Evolutionary conservation across 2,113 vertebrate genomes (phyloP).

Genomic region (Forbesichthys agassizii): DNA sequence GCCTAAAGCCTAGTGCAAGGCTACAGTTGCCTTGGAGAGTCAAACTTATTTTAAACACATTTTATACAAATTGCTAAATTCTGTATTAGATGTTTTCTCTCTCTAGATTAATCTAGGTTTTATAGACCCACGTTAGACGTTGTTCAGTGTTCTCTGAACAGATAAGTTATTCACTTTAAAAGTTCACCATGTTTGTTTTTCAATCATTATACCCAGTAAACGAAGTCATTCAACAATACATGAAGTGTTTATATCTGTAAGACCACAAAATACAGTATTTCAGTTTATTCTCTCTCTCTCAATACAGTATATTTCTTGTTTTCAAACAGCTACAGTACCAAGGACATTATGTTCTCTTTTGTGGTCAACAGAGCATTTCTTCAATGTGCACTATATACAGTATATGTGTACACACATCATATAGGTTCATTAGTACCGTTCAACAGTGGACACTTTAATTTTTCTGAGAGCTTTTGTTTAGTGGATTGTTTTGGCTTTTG

Average conservation of each 20-base stretch:
- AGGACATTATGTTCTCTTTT: slow-evolving; percentile 25
- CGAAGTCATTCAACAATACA: slow-evolving; percentile 21
- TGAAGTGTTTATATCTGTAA: slow-evolving; percentile 18
- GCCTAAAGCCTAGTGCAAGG: slow-evolving; percentile 10
- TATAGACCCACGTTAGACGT: slow-evolving; percentile 27
- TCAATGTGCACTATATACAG: slow-evolving; percentile 27
- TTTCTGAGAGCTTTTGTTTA: slow-evolving; percentile 51
- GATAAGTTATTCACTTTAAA: slow-evolving; percentile 45
- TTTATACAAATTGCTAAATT: slow-evolving; percentile 4
- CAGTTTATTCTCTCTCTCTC: slow-evolving; percentile 17
- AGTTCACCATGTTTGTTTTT: slow-evolving; percentile 17
- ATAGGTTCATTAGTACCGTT: slow-evolving; percentile 35
- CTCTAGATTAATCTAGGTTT: background rate
- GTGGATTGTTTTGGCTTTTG: slow-evolving; percentile 41
- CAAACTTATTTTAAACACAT: background rate
- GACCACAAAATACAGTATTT: slow-evolving; percentile 47
- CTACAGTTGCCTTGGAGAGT: slow-evolving; percentile 6
- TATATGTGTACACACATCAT: slow-evolving; percentile 17
- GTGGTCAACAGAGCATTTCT: slow-evolving; percentile 11
- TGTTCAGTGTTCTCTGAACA: slow-evolving; percentile 44
- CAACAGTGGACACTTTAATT: slow-evolving; percentile 43
- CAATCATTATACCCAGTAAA: background rate
- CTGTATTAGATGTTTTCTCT: background rate
- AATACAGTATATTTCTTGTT: slow-evolving; percentile 18
- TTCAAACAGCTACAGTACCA: slow-evolving; percentile 20